Evolutionary conservation across 2,113 vertebrate species (phyloP), one percentile per base, ranked within the genome.

Genomic region (Chionomys nivalis): DNA sequence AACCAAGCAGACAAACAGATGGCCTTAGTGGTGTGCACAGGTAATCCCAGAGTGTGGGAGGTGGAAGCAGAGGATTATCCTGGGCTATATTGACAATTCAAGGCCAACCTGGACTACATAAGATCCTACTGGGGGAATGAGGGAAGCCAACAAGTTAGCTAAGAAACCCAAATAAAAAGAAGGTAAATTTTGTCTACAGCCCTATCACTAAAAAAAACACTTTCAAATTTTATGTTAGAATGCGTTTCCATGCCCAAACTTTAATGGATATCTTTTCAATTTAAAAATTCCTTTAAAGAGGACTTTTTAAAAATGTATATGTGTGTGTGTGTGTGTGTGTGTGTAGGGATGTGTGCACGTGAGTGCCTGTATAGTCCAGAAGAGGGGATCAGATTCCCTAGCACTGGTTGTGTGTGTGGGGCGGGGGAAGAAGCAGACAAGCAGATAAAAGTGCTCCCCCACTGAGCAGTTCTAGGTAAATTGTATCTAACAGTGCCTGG

Each of bases 401-500:
- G 52, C 52, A 55, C 3, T 55, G 52, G 14, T 16, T 55, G 52
- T 52, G 13, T 52, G 49, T 52, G 49, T 52, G 12, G 42, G 47
- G 11, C 47, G 52, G 13, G 13, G 13, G 52, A 3, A 14, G 16
- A 26, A 86, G 81, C 78, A 93, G 66, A 90, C 58, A 95, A 95
- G 61, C 36, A 86, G 94, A 93, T 93, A 92, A 90, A 89, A 90
- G 26, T 73, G 36, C 44, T 79, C 91, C 82, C 83, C 87, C 13
- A 5, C 14, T 95, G 89, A 96, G 90, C 31, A 96, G 93, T 68
- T 93, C 90, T 58, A 58, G 7, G n/a, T 75, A 94, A 95, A 94
- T 72, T 86, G 65, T 49, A 85, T 87, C 88, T 19, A 28, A 76
- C 7, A 36, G 70, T 66, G 36, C 63, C 90, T 97, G 91, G 58